Percentiles rank a stretch among this genome's conserved stretches.
These are phyloP conservation scores for Glaucopsyche alexis DNA, from an alignment of 2,888 invertebrate species.

Conservation along the genomic window DNA sequence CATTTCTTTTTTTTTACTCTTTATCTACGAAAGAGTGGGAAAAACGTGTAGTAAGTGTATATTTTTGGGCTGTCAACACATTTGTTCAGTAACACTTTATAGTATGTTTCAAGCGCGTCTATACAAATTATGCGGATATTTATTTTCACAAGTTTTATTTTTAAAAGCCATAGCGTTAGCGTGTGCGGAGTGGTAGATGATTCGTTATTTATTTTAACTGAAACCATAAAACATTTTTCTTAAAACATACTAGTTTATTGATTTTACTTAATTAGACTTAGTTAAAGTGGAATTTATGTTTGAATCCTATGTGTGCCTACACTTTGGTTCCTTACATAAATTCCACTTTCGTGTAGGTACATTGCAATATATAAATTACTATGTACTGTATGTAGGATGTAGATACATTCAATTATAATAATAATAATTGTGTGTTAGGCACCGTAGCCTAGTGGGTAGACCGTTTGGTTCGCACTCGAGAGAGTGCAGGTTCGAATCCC, in stretches of 20 bases:
- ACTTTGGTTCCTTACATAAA: too few relatives aligned
- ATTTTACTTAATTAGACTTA: neutral
- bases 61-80: conserved; percentile 5
- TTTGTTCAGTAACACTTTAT: conserved; percentile 12
- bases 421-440: too few relatives aligned
- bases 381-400: too few relatives aligned
- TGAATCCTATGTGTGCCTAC: too few relatives aligned
- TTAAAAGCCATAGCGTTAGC: conserved; percentile 4
- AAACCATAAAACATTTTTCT: conserved; percentile 6
- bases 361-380: too few relatives aligned
- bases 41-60: neutral
- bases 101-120: conserved; percentile 12
- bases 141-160: conserved; percentile 26
- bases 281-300: too few relatives aligned
- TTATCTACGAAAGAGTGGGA: neutral
- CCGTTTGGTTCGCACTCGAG: too few relatives aligned
- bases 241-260: neutral
- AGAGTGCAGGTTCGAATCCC: too few relatives aligned
- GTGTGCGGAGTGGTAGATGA: conserved; percentile 14
- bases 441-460: too few relatives aligned
- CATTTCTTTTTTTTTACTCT: too few relatives aligned
- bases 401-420: too few relatives aligned
- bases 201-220: conserved; percentile 23
- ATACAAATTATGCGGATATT: conserved; percentile 24
- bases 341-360: neutral